phyloP scores from a whole-genome alignment of 2,113 vertebrate species.

The Gila orcuttii region DNA sequence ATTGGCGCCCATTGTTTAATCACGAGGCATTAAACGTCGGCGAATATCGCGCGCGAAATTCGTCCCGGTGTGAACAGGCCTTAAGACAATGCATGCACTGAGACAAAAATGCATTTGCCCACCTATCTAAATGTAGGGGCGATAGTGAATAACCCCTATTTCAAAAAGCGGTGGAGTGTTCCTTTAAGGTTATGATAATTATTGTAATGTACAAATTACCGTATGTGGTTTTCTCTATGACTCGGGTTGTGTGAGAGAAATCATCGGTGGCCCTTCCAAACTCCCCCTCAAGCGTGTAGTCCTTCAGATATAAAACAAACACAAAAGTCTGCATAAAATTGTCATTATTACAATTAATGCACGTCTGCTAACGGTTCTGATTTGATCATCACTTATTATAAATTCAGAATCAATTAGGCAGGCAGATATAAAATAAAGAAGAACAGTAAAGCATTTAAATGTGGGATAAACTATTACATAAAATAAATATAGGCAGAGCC shows the following conservation, averaged over 20 bases:
- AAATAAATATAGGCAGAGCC: slow-evolving; percentile 14
- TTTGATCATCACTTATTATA: neutral
- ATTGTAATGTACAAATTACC: slow-evolving; percentile 69
- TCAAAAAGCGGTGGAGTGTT: no score
- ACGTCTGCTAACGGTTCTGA: neutral
- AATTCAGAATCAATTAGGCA: neutral
- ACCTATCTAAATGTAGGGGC: no score
- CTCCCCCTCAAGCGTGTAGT: slow-evolving; percentile 85
- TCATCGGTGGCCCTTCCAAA: slow-evolving; percentile 90
- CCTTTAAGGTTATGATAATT: neutral
- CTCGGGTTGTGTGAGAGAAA: slow-evolving; percentile 82
- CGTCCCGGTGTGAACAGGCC: no score
- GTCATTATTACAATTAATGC: neutral
- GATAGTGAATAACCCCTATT: no score
- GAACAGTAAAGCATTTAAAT: neutral
- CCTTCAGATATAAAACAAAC: slow-evolving; percentile 71
- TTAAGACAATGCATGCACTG: no score
- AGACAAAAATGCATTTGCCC: no score
- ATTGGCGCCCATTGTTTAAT: no score
- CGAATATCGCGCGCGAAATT: no score
- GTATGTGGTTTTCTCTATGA: slow-evolving; percentile 89
- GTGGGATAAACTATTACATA: neutral
- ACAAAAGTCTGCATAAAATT: neutral
- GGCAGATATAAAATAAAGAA: neutral
- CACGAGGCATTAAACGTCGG: no score